Evolutionary conservation across 2,888 invertebrate species (phyloP), one percentile per base, ranked within the genome.

Genomic region (Lysandra bellargus): DNA sequence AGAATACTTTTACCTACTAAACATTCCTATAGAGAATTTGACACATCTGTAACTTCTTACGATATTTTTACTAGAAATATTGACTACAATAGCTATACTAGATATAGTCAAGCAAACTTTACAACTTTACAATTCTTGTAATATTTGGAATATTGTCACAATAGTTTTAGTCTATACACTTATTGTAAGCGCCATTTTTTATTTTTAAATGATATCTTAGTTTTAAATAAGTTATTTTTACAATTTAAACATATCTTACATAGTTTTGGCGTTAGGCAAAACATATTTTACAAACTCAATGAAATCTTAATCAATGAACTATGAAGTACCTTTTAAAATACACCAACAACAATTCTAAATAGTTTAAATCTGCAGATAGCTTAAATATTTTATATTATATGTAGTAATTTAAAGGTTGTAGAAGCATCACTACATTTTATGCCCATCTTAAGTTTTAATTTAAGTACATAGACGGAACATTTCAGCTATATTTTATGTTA

Each of bases 221-320:
- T 33, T 69, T 14, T 69, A 37, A 69, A 69, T 37, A 44, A 57
- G 7, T 40, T 74, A 40, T n/a, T 74, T 74, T 74, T 75, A 75
- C 75, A 75, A 75, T 75, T 23, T 49, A 75, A 75, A 69, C 69
- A 69, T 69, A 69, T 69, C 33, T 69, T 30, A 64, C 5, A 14
- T 33, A 14, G 69, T 69, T 69, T 69, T 69, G 33, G 69, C 69
- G 33, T 33, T 37, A 69, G 69, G 69, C 69, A 37, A 69, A 37
- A 37, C 64, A 9, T 33, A 14, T 69, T 69, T 69, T 69, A 69
- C 37, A 69, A 69, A 69, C 6, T 69, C 37, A 12, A 23, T 30
- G 30, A 64, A 64, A 64, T 5, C 14, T 5, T 69, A 69, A 4
- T 64, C 30, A 14, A 69, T 69, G 17, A 64, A 61, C 5, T 69